phyloP scores from a whole-genome alignment of 2,797 vertebrate species.

The Molossus molossus region DNA sequence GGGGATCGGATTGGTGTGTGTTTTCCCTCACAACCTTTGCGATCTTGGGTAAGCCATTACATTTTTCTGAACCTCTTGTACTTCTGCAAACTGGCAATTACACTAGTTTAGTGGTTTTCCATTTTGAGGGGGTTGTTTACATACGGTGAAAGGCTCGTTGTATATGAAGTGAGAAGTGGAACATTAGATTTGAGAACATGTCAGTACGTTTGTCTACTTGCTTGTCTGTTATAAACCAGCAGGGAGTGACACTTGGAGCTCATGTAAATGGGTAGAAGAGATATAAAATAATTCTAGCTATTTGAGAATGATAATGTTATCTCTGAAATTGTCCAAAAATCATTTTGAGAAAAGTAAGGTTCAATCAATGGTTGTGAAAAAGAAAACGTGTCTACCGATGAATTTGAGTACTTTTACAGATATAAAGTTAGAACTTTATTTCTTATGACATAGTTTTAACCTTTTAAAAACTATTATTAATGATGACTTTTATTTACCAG shows the following conservation, averaged over 20 bases:
- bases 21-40: not conserved
- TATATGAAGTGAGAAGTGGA: not conserved
- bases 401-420: not conserved
- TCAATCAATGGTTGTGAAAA: not conserved
- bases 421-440: not conserved
- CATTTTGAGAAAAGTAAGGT: constrained; percentile 13
- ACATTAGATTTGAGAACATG: not conserved
- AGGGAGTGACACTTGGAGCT: not conserved
- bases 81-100: not conserved
- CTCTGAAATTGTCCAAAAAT: not conserved
- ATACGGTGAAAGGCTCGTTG: not conserved
- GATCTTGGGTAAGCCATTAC: not conserved
- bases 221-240: not conserved
- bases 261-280: accelerated
- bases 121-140: not conserved
- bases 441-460: not conserved
- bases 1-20: not conserved
- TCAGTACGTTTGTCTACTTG: not conserved
- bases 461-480: not conserved
- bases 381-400: not conserved
- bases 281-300: not conserved
- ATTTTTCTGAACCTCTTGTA: not conserved
- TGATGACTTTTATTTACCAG: not conserved
- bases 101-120: not conserved
- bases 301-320: not conserved